Evolutionary conservation across 30 jellyfish, hydroid and myxozoan genomes (phyloP).

Genomic region (Hydractinia symbiolongicarpus): DNA sequence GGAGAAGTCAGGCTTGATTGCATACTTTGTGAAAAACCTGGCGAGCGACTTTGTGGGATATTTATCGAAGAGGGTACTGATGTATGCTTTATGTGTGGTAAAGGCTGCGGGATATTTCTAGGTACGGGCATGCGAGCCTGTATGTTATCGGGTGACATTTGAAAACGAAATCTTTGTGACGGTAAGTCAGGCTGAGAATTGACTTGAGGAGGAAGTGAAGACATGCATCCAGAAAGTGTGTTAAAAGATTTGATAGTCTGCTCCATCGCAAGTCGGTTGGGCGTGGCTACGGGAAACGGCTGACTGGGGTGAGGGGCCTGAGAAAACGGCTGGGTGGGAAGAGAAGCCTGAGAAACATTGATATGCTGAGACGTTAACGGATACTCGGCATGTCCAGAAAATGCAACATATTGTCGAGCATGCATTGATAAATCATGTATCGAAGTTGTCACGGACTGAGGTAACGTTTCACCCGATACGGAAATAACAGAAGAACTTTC

Average conservation of each 20-base stretch:
- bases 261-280: too few relatives aligned
- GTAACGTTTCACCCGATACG: too few relatives aligned
- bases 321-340: too few relatives aligned
- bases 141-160: slow-evolving; percentile 13
- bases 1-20: background rate
- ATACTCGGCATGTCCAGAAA: too few relatives aligned
- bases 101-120: background rate
- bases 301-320: too few relatives aligned
- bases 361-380: too few relatives aligned
- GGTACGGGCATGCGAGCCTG: background rate
- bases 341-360: too few relatives aligned
- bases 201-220: slow-evolving; percentile 6
- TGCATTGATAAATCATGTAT: too few relatives aligned
- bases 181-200: slow-evolving; percentile 15
- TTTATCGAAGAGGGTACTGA: background rate
- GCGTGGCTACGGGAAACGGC: too few relatives aligned
- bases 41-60: background rate
- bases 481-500: background rate
- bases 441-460: too few relatives aligned
- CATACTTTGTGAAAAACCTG: background rate
- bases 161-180: slow-evolving; percentile 21
- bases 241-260: too few relatives aligned
- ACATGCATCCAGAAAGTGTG: slow-evolving; percentile 19
- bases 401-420: too few relatives aligned
- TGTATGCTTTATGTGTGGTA: slow-evolving; percentile 7